Base-by-base conservation (phyloP, 1,140 invertebrate genomes). In the Heliconius hermathena region DNA sequence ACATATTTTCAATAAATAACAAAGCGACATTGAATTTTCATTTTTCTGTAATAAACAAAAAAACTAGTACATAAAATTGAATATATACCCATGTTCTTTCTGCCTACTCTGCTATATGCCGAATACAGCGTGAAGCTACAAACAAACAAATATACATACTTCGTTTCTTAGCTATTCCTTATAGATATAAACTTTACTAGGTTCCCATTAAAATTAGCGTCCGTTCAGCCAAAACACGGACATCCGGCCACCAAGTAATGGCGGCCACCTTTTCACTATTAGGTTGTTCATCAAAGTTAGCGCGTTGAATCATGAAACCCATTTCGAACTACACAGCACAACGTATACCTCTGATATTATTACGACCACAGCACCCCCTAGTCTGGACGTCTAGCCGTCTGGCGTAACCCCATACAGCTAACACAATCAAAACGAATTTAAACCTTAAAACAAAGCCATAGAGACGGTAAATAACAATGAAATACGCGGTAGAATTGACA, bases 341-440 rank as follows among this genome's bases (percentile, higher is more conserved):
- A 74, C 22, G 71, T 81, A 81, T 81, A 81, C 79, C 79, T 77
- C 38, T 81, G 79, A 81, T 73, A 77, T 81, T 81, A 76, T 81
- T 77, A 77, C 74, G 79, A 78, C 82, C 77, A 74, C 79, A 83
- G 82, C 82, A 79, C 80, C 83, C 83, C 83, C 83, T 83, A 85
- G 84, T 85, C 84, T 85, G 84, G 84, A 81, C 84, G 84, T 85
- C 84, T 85, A 85, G 84, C 84, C 84, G 84, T 85, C 84, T 85
- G 84, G 84, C 82, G 75, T 82, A 79, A 84, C 83, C 83, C 83
- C 83, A 83, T 83, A 73, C 83, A 83, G 73, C 83, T 79, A 79
- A 60, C 71, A 71, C 38, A 60, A 49, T 46, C 33, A 29, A 46
- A 76, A 36, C 33, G 76, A 81, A 70, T 71, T 41, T 78, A 52